A percentile compares a stretch with the other conserved stretches of the same genome.
phyloP scores from a whole-genome alignment of 2,797 vertebrate species.

The Xenentodon cancila region DNA sequence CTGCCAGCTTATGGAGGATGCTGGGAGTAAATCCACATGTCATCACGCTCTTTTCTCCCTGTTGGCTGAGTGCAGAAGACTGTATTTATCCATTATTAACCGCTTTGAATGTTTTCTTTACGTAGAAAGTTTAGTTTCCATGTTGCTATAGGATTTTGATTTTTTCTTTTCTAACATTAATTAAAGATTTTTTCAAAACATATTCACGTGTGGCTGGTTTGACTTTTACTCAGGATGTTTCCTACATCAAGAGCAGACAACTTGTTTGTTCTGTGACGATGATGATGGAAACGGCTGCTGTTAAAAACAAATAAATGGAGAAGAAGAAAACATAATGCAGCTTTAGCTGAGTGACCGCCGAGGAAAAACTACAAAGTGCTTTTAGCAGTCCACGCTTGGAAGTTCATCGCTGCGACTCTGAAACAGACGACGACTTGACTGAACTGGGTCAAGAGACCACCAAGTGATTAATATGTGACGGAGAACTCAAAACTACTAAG shows the following conservation, averaged over 20 bases:
- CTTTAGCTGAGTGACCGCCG: background rate
- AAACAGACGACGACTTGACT: slow-evolving; percentile 23
- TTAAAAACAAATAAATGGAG: slow-evolving; percentile 18
- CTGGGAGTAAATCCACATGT: slow-evolving; percentile 23
- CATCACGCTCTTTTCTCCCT: slow-evolving; percentile 3
- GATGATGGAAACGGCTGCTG: background rate
- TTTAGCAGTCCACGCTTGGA: slow-evolving; percentile 1
- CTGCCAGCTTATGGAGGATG: slow-evolving; percentile 29
- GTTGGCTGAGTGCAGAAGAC: slow-evolving; percentile 18
- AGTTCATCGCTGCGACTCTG: slow-evolving; percentile 3
- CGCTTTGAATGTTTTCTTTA: slow-evolving; percentile 3
- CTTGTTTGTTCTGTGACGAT: no score
- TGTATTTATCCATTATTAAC: slow-evolving; percentile 49
- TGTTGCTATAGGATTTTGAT: no score
- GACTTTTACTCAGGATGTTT: no score
- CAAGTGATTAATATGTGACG: slow-evolving; percentile 17
- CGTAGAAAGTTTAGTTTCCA: background rate
- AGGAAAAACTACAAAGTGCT: slow-evolving; percentile 7
- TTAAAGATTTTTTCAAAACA: no score
- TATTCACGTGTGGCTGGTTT: no score
- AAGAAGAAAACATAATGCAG: background rate
- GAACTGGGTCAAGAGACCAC: slow-evolving; percentile 14
- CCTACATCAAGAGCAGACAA: no score
- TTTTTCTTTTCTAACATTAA: no score
- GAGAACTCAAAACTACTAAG: background rate